Base-by-base conservation (phyloP, 1,140 invertebrate genomes). In the Liolophura sinensis region DNA sequence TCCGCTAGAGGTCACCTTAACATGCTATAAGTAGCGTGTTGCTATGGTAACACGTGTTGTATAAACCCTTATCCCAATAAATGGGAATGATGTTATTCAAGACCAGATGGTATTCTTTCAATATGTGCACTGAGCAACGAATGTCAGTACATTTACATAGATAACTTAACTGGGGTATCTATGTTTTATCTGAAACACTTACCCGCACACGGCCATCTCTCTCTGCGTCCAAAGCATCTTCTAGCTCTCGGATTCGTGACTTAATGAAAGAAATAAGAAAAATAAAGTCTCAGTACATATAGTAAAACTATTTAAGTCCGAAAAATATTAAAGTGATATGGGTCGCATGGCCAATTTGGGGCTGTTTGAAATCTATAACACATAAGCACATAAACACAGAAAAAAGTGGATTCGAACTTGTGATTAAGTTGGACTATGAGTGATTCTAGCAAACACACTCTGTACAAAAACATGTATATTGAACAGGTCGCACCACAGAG, bases 221-320 rank as follows among this genome's bases (percentile, higher is more conserved):
- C 68, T 85, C 83, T 27, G 63, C 58, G 63, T 85, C 83, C 50
- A 85, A 67, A 24, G 78, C 71, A 76, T 85, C 83, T 68, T 85
- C 83, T 24, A 85, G 73, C 68, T 85, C 83, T 56, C 81, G 68
- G 68, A 84, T 73, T 60, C 82, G 68, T 40, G 68, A 54, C 80
- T 82, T 65, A 5, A 40, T 40, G 24, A 78, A 76, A 62, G 65
- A 61, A 27, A 62, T 27, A 20, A 54, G 40, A 60, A 64, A 62
- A 60, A 48, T 6, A 20, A n/a, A 18, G 25, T 25, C 0, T 65
- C 12, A 65, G 18, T 58, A 24, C n/a, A n/a, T n/a, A n/a, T n/a
- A n/a, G n/a, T n/a, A n/a, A n/a, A n/a, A n/a, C n/a, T n/a, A n/a
- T n/a, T n/a, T n/a, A n/a, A n/a, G n/a, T n/a, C n/a, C n/a, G n/a